Base-by-base conservation (phyloP, 2,888 invertebrate species). In the Pachymerium ferrugineum region DNA sequence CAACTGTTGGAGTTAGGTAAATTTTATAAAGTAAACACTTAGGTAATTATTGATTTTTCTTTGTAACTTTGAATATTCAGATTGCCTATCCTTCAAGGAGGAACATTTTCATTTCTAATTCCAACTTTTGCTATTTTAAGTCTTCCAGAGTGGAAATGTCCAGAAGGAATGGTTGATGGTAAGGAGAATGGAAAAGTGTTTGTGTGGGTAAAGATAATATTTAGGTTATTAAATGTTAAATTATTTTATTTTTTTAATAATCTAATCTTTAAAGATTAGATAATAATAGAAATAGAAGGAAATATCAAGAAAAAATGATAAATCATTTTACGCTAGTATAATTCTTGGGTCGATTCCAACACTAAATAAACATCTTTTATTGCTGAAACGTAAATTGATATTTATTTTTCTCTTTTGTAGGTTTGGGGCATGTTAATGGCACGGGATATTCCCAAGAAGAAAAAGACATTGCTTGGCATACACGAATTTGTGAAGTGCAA, bases 51-150 rank as follows among this genome's bases (percentile, higher is more conserved):
- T 78, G 68, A 77, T 77, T 74, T 67, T 77, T 25, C 82, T 82
- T 16, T 14, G 6, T 31, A 12, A 68, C 29, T 22, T 74, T 74
- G n/a, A n/a, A 6, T 74, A 19, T 38, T 72, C 22, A 80, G 80
- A 28, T 72, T 81, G 33, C 80, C 80, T 5, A 80, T 81, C 67
- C 76, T 81, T 19, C 80, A 80, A 81, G 85, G 92, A 12, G 91
- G 91, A 2, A 91, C 91, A 0, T 91, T 92, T 79, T 89, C 91
- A 0, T 92, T 92, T 83, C 82, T 92, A 73, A 89, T 91, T 3
- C 91, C 92, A 0, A 90, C 91, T 0, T 82, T 92, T 74, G 90
- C 92, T 1, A 89, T 92, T 79, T 83, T 92, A 14, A 87, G 86
- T 54, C 83, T 91, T 76, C 89, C 90, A 0, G 84, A 87, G 78